Percentiles rank a stretch among this genome's conserved stretches.
Conservation (phyloP, 2,113 vertebrate genomes). For the Apodemus speciosus region DNA sequence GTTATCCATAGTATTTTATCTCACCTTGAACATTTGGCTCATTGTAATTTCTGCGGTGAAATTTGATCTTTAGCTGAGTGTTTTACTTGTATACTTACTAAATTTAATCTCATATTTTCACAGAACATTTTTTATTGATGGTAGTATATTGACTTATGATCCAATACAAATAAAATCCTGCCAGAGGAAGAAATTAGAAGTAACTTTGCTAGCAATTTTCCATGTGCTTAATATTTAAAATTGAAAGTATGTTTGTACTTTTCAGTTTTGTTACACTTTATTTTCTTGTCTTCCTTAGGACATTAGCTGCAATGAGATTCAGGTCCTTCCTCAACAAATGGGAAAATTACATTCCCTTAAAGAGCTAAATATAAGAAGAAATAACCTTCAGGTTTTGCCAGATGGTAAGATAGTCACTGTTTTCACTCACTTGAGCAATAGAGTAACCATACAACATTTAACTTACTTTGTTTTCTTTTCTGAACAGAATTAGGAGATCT, state of each 20-base stretch:
- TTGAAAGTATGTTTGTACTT: slow-evolving; percentile 29
- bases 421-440: slow-evolving; percentile 50
- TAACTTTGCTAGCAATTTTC: background rate
- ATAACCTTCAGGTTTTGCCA: slow-evolving; percentile 95
- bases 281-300: slow-evolving; percentile 88
- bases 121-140: slow-evolving; percentile 16
- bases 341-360: slow-evolving; percentile 95
- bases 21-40: slow-evolving; percentile 8
- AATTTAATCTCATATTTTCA: slow-evolving; percentile 42
- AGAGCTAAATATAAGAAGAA: slow-evolving; percentile 98
- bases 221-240: slow-evolving; percentile 54
- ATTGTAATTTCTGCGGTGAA: slow-evolving; percentile 25
- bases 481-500: slow-evolving; percentile 93
- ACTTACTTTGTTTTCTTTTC: slow-evolving; percentile 63
- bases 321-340: slow-evolving; percentile 95
- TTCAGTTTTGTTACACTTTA: slow-evolving; percentile 53
- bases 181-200: slow-evolving; percentile 9
- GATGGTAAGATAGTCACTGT: slow-evolving; percentile 88
- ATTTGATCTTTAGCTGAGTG: slow-evolving; percentile 10
- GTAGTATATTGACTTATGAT: background rate
- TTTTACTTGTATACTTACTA: slow-evolving; percentile 26
- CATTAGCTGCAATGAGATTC: slow-evolving; percentile 98
- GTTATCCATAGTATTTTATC: slow-evolving; percentile 15
- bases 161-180: slow-evolving; percentile 27
- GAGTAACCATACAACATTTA: slow-evolving; percentile 37